Conservation (phyloP, 2,113 vertebrate genomes). For the Prinia subflava region DNA sequence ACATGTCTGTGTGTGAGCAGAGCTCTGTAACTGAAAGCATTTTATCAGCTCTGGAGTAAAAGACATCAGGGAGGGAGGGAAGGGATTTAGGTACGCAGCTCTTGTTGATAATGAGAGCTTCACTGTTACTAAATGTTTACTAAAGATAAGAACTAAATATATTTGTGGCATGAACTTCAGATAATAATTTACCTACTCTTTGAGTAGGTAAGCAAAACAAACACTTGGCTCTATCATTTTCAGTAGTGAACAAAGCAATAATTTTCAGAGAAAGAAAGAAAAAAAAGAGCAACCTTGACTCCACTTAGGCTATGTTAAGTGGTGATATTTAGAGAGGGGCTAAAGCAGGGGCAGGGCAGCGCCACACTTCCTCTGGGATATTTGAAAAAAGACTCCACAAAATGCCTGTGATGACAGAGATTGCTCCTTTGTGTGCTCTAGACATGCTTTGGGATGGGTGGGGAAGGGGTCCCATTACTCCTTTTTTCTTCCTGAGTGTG, state of each 20-base stretch:
- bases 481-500: neutral
- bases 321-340: conserved; percentile 3
- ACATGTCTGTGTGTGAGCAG: neutral
- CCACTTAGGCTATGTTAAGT: neutral
- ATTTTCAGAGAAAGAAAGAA: conserved; percentile 22
- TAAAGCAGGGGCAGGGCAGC: neutral
- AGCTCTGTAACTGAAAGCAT: conserved; percentile 37
- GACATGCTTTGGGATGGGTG: neutral
- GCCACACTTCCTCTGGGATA: neutral
- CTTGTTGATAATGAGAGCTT: conserved; percentile 61
- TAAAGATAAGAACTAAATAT: conserved; percentile 63
- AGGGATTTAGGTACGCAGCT: conserved; percentile 43
- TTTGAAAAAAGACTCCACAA: neutral
- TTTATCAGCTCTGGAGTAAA: conserved; percentile 59
- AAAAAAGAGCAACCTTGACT: conserved; percentile 23
- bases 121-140: conserved; percentile 63
- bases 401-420: neutral
- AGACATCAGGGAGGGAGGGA: conserved; percentile 22
- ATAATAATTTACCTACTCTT: conserved; percentile 57
- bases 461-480: neutral
- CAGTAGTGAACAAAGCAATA: conserved; percentile 19
- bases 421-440: conserved; percentile 10
- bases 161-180: conserved; percentile 65
- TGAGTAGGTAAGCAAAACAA: conserved; percentile 56
- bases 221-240: conserved; percentile 14